Base-by-base conservation (phyloP, 2,797 vertebrate species). In the Poeciliopsis turneri region DNA sequence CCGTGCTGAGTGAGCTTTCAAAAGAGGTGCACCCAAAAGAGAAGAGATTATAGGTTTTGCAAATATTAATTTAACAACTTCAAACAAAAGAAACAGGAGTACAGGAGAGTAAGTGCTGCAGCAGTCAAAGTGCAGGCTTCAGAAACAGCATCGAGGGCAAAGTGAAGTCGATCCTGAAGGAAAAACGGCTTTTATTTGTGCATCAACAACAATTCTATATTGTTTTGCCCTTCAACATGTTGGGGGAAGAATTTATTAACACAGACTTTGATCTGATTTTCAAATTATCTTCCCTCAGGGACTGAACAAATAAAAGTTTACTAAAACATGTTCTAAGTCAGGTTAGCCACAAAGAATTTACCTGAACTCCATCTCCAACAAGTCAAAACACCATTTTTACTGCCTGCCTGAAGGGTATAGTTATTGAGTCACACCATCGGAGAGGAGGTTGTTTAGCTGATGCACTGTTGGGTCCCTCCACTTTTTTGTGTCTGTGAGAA, bases 341-440 rank as follows among this genome's bases (percentile, higher is more conserved):
- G 79, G 87, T 82, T 80, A 70, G 82, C 53, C 76, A 72, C 79
- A 84, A 75, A 59, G 79, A 76, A 86, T 80, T 78, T 45, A 69
- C 74, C 79, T 28, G 64, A 74, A 68, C 72, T 69, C 75, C 11
- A 61, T 87, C 76, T 83, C 72, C 76, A 80, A 77, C 57, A 74
- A 83, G 74, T 73, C 59, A 74, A 55, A 80, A 43, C 82, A 75
- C 23, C 39, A 8, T 81, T 69, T 91, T 88, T 73, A 72, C 72
- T 72, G 74, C 77, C 53, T 72, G 72, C 79, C 82, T 80, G 73
- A 46, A 84, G 80, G 88, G 68, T 74, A 36, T 59, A 16, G 30
- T 73, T 79, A 61, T 77, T 61, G 75, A 85, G 82, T 74, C 79
- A 80, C 69, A 33, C 51, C 82, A 61, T 79, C 43, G 72, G 57